Conservation (phyloP, 2,888 invertebrate genomes). For the Acleris cristana region DNA sequence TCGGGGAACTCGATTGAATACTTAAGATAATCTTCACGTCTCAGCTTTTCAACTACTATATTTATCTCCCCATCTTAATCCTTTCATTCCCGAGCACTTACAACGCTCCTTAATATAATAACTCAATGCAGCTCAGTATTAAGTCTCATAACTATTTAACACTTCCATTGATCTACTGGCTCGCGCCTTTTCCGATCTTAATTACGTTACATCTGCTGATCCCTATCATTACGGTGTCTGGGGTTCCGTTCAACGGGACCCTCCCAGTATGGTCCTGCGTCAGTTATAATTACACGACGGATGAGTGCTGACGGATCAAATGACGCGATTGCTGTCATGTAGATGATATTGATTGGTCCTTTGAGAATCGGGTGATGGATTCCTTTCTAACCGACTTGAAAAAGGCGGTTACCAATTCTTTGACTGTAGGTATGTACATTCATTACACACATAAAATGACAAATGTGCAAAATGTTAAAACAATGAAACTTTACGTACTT, state of each 20-base stretch:
- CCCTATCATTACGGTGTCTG: conserved; percentile 47
- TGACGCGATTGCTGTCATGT: conserved; percentile 12
- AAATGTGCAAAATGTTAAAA: too few relatives aligned
- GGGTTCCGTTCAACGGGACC: conserved; percentile 53
- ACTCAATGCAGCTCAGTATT: conserved; percentile 5
- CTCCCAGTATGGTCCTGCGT: conserved; percentile 57
- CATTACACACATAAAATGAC: too few relatives aligned
- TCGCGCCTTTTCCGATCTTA: conserved; percentile 28
- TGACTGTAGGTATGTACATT: too few relatives aligned
- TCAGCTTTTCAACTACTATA: neutral
- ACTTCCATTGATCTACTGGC: conserved; percentile 18
- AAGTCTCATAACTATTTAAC: conserved; percentile 31
- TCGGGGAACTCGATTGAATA: neutral
- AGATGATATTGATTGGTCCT: conserved; percentile 13
- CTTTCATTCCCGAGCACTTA: neutral
- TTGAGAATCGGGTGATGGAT: neutral
- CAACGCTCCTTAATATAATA: conserved; percentile 1
- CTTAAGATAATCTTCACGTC: neutral
- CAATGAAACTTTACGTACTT: too few relatives aligned
- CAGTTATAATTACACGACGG: conserved; percentile 59
- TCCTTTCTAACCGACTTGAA: neutral
- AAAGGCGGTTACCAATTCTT: too few relatives aligned
- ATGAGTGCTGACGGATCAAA: conserved; percentile 26
- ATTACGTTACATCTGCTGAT: conserved; percentile 40
- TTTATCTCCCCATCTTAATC: conserved; percentile 2